Evolutionary conservation across 2,797 vertebrate genomes (phyloP).

Genomic region (Paratrypauchen microcephalus): DNA sequence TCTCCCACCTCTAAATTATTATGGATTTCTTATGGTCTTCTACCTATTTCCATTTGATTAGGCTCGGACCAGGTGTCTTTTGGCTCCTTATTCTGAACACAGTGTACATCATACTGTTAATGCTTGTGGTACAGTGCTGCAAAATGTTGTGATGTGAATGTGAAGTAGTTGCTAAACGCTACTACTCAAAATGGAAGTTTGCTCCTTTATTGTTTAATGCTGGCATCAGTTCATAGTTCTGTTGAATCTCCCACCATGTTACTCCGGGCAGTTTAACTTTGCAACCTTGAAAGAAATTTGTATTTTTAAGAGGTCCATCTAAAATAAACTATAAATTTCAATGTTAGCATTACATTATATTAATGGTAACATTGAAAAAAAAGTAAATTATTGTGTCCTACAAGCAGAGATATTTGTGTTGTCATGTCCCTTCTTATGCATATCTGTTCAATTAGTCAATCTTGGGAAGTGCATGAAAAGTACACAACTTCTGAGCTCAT

Average conservation of each 20-base stretch:
- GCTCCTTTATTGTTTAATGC: conserved; percentile 42
- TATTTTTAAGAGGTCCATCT: neutral
- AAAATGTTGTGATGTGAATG: conserved; percentile 60
- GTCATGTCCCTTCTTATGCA: neutral
- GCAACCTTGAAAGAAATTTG: conserved; percentile 12
- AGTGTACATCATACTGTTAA: conserved; percentile 23
- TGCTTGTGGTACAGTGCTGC: conserved; percentile 33
- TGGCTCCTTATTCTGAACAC: conserved; percentile 36
- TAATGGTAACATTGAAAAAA: no score
- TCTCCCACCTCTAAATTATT: neutral
- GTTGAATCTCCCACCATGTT: neutral
- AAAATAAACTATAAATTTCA: neutral
- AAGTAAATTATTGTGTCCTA: neutral
- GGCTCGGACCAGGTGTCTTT: conserved; percentile 16
- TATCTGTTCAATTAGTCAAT: neutral
- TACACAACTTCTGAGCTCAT: neutral
- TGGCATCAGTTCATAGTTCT: conserved; percentile 30
- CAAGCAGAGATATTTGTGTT: neutral
- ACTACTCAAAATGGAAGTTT: conserved; percentile 45
- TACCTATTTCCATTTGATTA: neutral
- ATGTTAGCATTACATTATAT: neutral
- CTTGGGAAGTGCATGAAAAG: neutral
- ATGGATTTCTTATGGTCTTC: neutral
- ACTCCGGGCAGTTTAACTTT: conserved; percentile 5
- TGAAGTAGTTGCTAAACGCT: conserved; percentile 58